phyloP scores from a whole-genome alignment of 2,113 vertebrate genomes.

The Pristiophorus japonicus region DNA sequence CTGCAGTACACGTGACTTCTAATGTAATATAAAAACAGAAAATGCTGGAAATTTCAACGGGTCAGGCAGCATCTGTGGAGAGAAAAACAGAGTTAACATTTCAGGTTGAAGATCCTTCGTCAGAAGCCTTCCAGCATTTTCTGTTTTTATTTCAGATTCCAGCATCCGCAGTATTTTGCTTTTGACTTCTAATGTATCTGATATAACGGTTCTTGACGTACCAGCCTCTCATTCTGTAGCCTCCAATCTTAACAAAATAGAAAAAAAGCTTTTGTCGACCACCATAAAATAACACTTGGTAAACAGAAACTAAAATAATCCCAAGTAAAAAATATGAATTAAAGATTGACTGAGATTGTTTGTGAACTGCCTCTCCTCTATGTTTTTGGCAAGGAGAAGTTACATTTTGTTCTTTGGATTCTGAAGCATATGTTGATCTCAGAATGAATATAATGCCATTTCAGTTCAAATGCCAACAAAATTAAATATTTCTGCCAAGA shows the following conservation, averaged over 20 bases:
- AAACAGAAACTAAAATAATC: background rate
- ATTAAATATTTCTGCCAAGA: constrained; percentile 32
- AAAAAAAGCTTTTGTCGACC: background rate
- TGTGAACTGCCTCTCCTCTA: background rate
- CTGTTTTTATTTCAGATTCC: too few species aligned
- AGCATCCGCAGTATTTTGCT: too few species aligned
- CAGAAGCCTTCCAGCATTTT: too few species aligned
- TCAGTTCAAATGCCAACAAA: constrained; percentile 38
- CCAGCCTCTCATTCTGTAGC: background rate
- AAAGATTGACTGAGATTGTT: background rate
- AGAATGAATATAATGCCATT: constrained; percentile 18
- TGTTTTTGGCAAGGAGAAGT: background rate
- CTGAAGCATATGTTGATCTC: constrained; percentile 19
- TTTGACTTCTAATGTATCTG: background rate
- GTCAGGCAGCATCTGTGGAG: too few species aligned
- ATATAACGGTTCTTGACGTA: background rate
- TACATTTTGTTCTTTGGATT: constrained; percentile 30
- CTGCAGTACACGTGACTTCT: background rate
- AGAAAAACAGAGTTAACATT: too few species aligned
- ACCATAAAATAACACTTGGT: background rate
- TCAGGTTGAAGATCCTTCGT: too few species aligned
- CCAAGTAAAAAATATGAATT: background rate
- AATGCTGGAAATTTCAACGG: too few species aligned
- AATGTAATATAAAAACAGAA: too few species aligned
- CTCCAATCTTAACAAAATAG: background rate